These are phyloP conservation scores for Olivierus martensii DNA, from an alignment of 1,140 invertebrate species.

Conservation along the genomic window DNA sequence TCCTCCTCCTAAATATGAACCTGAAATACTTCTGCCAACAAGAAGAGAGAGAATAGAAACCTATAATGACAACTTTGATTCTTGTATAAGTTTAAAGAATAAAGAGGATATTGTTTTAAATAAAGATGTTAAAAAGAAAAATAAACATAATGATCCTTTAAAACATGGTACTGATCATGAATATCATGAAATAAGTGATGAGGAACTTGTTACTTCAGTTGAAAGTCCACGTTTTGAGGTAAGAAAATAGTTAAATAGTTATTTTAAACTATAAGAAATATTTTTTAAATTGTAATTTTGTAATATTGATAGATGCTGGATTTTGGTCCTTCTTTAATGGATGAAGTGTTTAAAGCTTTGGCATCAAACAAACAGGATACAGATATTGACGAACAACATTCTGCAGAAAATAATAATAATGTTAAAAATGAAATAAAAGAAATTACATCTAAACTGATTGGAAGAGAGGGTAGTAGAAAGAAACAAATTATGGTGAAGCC, in stretches of 20 bases:
- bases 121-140: too few relatives aligned
- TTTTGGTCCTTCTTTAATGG: constrained; percentile 80
- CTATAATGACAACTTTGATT: too few relatives aligned
- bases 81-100: too few relatives aligned
- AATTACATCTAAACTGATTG: constrained; percentile 38
- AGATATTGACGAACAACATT: constrained; percentile 16
- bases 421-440: constrained; percentile 58
- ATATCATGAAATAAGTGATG: constrained; percentile 85
- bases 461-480: constrained; percentile 39
- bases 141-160: too few relatives aligned
- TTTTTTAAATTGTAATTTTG: not conserved
- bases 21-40: too few relatives aligned
- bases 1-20: too few relatives aligned
- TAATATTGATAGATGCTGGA: constrained; percentile 56
- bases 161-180: constrained; percentile 43
- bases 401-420: constrained; percentile 46
- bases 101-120: too few relatives aligned
- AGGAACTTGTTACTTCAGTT: constrained; percentile 42
- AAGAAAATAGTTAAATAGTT: constrained; percentile 16
- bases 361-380: constrained; percentile 26
- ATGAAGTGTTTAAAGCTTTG: constrained; percentile 78
- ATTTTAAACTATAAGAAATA: not conserved
- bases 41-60: too few relatives aligned
- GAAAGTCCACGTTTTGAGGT: constrained; percentile 39
- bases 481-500: constrained; percentile 71